Evolutionary conservation across 2,888 invertebrate genomes (phyloP), one percentile per base, ranked within the genome.

Genomic region (Troides aeacus): DNA sequence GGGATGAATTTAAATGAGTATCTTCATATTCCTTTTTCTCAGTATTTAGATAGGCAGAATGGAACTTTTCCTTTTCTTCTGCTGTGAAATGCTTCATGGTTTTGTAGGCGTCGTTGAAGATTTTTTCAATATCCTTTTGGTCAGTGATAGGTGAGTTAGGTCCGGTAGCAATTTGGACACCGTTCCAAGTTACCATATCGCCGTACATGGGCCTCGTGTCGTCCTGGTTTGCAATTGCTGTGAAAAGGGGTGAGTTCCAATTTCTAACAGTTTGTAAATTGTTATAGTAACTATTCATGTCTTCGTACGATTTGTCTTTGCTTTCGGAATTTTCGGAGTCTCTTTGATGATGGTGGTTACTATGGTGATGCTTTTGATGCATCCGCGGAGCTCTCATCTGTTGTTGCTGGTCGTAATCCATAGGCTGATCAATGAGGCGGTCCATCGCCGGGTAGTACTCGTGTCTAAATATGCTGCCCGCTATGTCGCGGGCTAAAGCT

Each of bases 381-480:
- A 69, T 68, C 62, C 30, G 39, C 17, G 61, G 24, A 24, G 17
- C 21, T 23, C 23, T 67, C 36, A 70, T 64, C 67, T 70, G 68
- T 60, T 75, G 77, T 69, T 72, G 70, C 60, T 75, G 75, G 70
- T 81, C 79, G 75, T 80, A 79, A 64, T 84, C 83, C 69, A 81
- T 72, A 17, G 81, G 81, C 56, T 84, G 75, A 67, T 81, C 78
- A 69, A 80, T 78, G 64, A 85, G 74, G 71, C 72, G 75, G 53
- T 84, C 81, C 74, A 77, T 71, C 53, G 72, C 72, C 12, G 79
- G 84, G 46, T 77, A 76, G 66, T 66, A 69, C 64, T 76, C 79
- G 50, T 75, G 75, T 58, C 84, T 81, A 83, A 91, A 87, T 82
- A 91, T 86, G 78, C 81, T 85, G 77, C 83, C 89, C 73, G 83